phyloP scores from a whole-genome alignment of 1,140 invertebrate species.

The Pseudomyrmex cubaensis region DNA sequence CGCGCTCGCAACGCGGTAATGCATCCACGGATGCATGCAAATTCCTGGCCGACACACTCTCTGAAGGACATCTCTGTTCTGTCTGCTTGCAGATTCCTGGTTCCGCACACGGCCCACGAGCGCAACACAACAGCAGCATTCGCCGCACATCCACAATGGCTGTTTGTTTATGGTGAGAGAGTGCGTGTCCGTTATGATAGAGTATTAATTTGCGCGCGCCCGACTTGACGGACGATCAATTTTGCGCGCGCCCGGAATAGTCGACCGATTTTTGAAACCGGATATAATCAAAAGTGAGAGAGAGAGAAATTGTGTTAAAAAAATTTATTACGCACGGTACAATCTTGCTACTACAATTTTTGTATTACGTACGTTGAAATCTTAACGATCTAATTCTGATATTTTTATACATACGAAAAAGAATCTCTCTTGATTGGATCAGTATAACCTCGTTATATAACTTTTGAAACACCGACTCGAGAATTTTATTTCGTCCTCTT shows the following conservation, averaged over 20 bases:
- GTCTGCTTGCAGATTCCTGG: conserved; percentile 73
- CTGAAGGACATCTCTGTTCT: conserved; percentile 51
- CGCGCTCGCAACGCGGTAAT: conserved; percentile 41
- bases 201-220: conserved; percentile 47
- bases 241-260: conserved; percentile 18
- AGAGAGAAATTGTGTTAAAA: too few species aligned
- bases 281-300: conserved; percentile 9
- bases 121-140: conserved; percentile 28
- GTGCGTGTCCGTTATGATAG: conserved; percentile 28
- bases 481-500: background rate
- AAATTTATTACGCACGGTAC: too few species aligned
- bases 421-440: too few species aligned
- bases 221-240: conserved; percentile 39
- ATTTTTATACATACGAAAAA: too few species aligned
- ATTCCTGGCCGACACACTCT: conserved; percentile 45
- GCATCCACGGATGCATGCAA: conserved; percentile 28
- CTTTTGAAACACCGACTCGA: background rate
- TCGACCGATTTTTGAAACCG: background rate
- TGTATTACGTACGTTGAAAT: too few species aligned
- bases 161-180: conserved; percentile 78
- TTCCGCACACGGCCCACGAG: conserved; percentile 36
- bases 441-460: background rate
- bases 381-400: too few species aligned
- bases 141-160: conserved; percentile 76
- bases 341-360: too few species aligned